Evolutionary conservation across 2,113 vertebrate species (phyloP).

Genomic region (Neolamprologus toae): DNA sequence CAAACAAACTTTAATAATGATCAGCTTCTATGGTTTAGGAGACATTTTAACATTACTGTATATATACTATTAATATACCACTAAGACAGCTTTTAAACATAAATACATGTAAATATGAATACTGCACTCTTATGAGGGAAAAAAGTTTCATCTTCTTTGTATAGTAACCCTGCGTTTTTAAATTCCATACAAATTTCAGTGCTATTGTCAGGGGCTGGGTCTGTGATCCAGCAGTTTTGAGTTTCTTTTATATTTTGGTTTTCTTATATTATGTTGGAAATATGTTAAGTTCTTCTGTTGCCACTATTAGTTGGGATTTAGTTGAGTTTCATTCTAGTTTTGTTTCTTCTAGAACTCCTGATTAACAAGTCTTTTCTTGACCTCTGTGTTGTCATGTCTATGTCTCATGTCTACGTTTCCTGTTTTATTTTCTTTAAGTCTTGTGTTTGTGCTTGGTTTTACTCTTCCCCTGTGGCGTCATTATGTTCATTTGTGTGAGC

Average conservation of each 20-base stretch:
- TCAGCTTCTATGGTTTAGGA: not conserved
- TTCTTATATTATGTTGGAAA: not conserved
- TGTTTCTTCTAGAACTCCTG: not conserved
- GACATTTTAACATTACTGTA: not conserved
- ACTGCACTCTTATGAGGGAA: not conserved
- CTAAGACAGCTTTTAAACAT: not conserved
- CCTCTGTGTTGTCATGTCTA: not conserved
- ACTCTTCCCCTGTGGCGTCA: not conserved
- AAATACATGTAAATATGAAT: not conserved
- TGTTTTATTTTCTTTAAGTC: not conserved
- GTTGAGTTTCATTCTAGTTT: not conserved
- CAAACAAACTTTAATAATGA: not conserved
- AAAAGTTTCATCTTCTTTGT: not conserved
- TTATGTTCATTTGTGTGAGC: not conserved
- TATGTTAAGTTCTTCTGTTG: not conserved
- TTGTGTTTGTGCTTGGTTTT: not conserved
- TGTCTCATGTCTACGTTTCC: not conserved
- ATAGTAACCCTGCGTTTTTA: not conserved
- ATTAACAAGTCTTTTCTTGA: not conserved
- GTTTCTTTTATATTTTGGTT: not conserved
- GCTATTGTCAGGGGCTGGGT: not conserved
- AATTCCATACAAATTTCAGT: not conserved
- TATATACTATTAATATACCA: not conserved
- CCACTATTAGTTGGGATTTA: not conserved
- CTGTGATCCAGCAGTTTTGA: not conserved